These are phyloP conservation scores for Athalia circularis DNA, from an alignment of 2,888 invertebrate species.

Conservation along the genomic window DNA sequence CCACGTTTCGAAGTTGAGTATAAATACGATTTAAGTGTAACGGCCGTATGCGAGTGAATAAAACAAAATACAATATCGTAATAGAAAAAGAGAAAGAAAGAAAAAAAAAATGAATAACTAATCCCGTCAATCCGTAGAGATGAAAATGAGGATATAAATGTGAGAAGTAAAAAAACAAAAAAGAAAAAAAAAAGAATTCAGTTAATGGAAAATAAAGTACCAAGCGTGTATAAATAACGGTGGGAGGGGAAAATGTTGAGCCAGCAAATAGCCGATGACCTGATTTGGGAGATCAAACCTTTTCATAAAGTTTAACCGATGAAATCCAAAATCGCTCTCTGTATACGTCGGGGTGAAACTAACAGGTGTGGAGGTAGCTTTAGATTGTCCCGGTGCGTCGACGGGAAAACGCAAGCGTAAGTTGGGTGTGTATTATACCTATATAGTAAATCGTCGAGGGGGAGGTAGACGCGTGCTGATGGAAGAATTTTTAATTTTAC, in stretches of 20 bases:
- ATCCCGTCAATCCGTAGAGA: no score
- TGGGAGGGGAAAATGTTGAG: background rate
- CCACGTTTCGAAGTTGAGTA: no score
- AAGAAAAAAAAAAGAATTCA: no score
- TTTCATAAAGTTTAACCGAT: conserved; percentile 10
- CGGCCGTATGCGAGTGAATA: no score
- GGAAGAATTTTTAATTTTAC: conserved; percentile 30
- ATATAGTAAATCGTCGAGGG: background rate
- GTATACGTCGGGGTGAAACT: background rate
- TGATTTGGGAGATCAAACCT: conserved; percentile 9
- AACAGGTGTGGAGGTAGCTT: conserved; percentile 9
- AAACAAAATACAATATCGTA: no score
- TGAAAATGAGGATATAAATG: no score
- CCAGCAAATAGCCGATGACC: background rate
- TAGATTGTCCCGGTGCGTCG: conserved; percentile 7
- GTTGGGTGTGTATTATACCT: background rate
- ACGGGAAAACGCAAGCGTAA: background rate
- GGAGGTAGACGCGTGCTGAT: background rate
- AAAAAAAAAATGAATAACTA: no score
- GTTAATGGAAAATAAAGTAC: no score
- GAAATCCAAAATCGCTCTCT: conserved; percentile 26
- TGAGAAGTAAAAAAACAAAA: no score
- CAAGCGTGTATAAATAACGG: background rate
- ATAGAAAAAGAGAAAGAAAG: no score
- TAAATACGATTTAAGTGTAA: no score